phyloP scores from a whole-genome alignment of 92 coral and sea anemone genomes.

The Porites rus region DNA sequence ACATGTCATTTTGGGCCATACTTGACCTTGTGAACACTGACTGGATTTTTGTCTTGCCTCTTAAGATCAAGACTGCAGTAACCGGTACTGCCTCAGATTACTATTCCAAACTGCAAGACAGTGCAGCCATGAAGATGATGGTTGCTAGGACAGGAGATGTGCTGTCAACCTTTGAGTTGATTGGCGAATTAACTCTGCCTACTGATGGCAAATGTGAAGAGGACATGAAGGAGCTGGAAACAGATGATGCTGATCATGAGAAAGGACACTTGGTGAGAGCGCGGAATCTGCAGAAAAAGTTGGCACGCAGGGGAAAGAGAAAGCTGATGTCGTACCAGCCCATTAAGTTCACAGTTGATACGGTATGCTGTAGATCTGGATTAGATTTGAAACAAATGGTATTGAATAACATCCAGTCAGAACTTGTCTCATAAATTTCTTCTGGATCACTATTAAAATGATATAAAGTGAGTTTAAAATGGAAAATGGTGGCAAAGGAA shows the following conservation, averaged over 20 bases:
- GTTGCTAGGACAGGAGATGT: conserved; percentile 74
- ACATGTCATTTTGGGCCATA: background rate
- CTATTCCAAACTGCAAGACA: conserved; percentile 80
- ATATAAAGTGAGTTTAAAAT: no score
- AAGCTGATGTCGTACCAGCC: conserved; percentile 86
- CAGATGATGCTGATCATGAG: conserved; percentile 66
- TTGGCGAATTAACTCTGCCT: conserved; percentile 88
- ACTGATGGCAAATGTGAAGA: conserved; percentile 84
- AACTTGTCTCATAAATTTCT: no score
- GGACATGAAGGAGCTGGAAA: conserved; percentile 86
- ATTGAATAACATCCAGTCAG: background rate
- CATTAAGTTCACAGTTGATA: conserved; percentile 76
- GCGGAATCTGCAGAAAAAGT: conserved; percentile 65
- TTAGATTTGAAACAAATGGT: background rate
- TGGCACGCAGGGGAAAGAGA: conserved; percentile 79
- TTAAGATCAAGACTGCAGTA: conserved; percentile 74
- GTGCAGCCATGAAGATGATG: conserved; percentile 74
- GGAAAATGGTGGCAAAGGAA: no score
- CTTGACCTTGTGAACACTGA: conserved; percentile 37
- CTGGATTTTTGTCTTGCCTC: conserved; percentile 10
- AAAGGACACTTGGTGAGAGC: conserved; percentile 78
- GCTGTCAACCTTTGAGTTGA: conserved; percentile 77
- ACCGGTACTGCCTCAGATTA: conserved; percentile 75
- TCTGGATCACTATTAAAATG: no score
- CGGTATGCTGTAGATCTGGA: conserved; percentile 64